Evolutionary conservation across 2,797 vertebrate genomes (phyloP).

Genomic region (Artibeus lituratus): DNA sequence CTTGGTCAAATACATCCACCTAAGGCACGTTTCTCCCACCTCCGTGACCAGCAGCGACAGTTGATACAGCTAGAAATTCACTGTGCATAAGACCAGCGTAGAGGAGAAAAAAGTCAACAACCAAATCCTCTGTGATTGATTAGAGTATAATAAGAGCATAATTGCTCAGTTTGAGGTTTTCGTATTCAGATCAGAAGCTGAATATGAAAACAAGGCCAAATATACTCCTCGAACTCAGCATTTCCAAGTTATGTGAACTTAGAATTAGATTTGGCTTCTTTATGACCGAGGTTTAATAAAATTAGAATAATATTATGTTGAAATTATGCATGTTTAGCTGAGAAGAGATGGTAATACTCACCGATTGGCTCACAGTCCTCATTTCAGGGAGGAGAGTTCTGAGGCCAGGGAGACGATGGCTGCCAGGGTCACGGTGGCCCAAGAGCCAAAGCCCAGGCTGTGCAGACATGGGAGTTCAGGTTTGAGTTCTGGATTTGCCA

Average conservation of each 20-base stretch:
- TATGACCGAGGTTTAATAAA: neutral
- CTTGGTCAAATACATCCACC: neutral
- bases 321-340: neutral
- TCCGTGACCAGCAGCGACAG: neutral
- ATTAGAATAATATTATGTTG: neutral
- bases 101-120: neutral
- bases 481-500: neutral
- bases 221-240: neutral
- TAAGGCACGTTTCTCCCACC: neutral
- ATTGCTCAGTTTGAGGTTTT: neutral
- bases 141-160: neutral
- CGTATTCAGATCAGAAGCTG: neutral
- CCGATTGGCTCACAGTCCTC: neutral
- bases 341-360: neutral
- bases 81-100: neutral
- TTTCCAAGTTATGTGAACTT: neutral
- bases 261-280: neutral
- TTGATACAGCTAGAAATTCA: neutral
- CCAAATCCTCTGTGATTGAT: neutral
- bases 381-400: neutral
- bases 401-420: neutral
- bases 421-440: neutral
- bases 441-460: neutral
- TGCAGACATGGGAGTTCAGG: neutral
- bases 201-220: neutral